Evolutionary conservation across 92 coral and sea anemone species (phyloP), one percentile per base, ranked within the genome.

Genomic region (Phenganax subtilis): DNA sequence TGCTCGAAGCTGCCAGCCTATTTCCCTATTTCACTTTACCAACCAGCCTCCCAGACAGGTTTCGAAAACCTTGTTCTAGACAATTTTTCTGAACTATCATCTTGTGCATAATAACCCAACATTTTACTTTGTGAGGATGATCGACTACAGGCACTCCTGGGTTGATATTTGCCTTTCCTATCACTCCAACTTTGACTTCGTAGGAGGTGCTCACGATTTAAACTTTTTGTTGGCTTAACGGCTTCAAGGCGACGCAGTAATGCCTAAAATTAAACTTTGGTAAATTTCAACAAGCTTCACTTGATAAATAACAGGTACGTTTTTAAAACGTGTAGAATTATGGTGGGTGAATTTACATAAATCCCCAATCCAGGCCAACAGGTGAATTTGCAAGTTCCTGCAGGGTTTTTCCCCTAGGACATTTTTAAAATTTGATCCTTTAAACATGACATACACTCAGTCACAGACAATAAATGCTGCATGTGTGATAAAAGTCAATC

Each of bases 41-140:
- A 93, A 16, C 97, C 97, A 31, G 97, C 73, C 73, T 93, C 97
- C 97, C 97, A 93, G 8, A 77, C 89, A 51, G 97, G 93, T 84
- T 84, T 91, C 11, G 92, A 83, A 51, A 57, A 51, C 55, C 55
- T 78, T 80, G 74, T 85, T 10, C 88, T 83, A 12, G 75, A 66
- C 10, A 90, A 88, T 75, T 76, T 62, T 10, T 85, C 71, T 76
- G 96, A 91, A 29, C 82, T 85, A 54, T 37, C 47, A 37, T 37
- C 47, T 37, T 5, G 47, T 37, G 47, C 47, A 69, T 54, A 0
- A 12, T 69, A 51, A 20, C 87, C 65, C 20, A 86, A 84, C 70
- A 53, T 76, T 12, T 78, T 81, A 54, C 87, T 83, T 65, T 84
- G 75, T 12, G 53, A 12, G 17, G 57, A 9, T 16, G 65, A 56